Conservation (phyloP, 2,797 vertebrate genomes). For the Hylomyscus alleni region DNA sequence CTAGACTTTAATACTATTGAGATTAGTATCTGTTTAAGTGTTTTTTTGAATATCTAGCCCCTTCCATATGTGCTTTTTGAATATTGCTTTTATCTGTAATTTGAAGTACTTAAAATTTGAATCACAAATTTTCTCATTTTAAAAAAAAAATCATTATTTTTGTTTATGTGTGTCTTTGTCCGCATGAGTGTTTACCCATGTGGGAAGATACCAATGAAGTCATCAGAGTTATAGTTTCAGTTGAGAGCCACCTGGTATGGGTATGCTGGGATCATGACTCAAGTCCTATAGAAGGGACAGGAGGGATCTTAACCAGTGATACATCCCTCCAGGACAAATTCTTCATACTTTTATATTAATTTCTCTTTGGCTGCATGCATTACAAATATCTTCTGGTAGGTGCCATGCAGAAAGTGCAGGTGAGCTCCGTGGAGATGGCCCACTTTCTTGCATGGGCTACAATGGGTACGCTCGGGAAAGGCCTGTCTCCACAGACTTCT, state of each 20-base stretch:
- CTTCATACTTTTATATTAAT: not conserved
- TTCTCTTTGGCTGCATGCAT: not conserved
- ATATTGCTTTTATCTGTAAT: not conserved
- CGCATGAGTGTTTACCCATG: not conserved
- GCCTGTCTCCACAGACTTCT: no score
- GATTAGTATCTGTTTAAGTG: conserved; percentile 3
- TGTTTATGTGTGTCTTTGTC: no score
- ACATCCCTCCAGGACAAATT: not conserved
- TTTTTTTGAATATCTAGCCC: not conserved
- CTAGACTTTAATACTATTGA: conserved; percentile 39
- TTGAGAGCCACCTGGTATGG: not conserved
- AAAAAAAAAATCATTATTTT: not conserved
- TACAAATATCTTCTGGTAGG: not conserved
- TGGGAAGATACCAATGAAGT: not conserved
- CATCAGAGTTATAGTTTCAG: not conserved
- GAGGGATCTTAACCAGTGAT: not conserved
- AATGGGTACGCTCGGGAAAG: no score
- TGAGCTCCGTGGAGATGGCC: no score
- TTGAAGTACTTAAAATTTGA: not conserved
- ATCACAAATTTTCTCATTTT: not conserved
- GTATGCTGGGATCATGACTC: not conserved
- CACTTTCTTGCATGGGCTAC: no score
- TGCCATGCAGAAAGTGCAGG: no score
- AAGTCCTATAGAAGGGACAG: not conserved
- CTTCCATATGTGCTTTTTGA: not conserved